Percentiles rank a stretch among this genome's conserved stretches.
Evolutionary conservation across 1,140 invertebrate genomes (phyloP).

Genomic region (Mizuhopecten yessoensis): DNA sequence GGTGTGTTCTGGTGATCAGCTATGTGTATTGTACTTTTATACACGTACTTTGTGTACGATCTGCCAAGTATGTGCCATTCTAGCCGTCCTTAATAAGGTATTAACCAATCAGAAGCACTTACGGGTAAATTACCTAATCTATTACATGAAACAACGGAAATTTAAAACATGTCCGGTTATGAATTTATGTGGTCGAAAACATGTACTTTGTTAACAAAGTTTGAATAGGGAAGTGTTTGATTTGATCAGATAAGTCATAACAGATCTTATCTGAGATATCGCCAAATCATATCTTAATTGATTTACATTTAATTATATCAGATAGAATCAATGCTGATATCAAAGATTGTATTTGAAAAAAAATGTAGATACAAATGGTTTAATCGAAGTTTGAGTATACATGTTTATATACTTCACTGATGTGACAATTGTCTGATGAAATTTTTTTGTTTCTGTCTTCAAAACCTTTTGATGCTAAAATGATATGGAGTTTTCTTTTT

Average conservation of each 20-base stretch:
- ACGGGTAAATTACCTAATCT: not conserved
- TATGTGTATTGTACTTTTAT: not conserved
- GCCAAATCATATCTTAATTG: not conserved
- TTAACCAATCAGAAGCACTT: not conserved
- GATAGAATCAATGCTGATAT: not conserved
- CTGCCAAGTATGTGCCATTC: not conserved
- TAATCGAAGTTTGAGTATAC: too few species aligned
- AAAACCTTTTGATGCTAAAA: too few species aligned
- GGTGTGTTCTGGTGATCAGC: not conserved
- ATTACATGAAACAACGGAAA: not conserved
- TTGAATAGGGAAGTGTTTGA: not conserved
- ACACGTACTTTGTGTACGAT: not conserved
- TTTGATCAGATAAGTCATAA: slow-evolving; percentile 12
- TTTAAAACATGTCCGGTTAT: too few species aligned
- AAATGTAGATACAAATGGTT: too few species aligned
- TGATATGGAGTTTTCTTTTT: too few species aligned
- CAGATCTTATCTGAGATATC: not conserved
- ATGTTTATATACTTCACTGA: too few species aligned
- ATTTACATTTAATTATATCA: not conserved
- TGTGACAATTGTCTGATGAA: too few species aligned
- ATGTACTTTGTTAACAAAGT: not conserved
- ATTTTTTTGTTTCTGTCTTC: too few species aligned
- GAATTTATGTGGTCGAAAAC: not conserved
- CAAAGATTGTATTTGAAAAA: not conserved
- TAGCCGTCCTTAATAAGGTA: not conserved